Conservation (phyloP, 2,888 invertebrate species). For the Rhamphomyia laevipes region DNA sequence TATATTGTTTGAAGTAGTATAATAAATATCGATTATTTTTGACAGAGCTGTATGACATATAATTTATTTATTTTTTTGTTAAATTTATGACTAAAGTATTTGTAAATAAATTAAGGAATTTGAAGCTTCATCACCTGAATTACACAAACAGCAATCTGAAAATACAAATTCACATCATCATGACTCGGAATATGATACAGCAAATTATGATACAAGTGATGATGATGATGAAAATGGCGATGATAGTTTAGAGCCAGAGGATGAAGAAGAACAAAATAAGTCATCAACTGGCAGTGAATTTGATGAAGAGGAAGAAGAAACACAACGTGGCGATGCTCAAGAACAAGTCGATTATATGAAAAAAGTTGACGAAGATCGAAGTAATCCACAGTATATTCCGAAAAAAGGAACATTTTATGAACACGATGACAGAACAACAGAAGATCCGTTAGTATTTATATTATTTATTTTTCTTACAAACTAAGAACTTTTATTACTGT, state of each 20-base stretch:
- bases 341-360: constrained; percentile 48
- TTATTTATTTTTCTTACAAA: no score
- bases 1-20: no score
- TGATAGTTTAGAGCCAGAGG: constrained; percentile 3
- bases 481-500: neutral
- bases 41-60: no score
- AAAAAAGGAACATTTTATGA: constrained; percentile 94
- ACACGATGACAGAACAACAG: constrained; percentile 81
- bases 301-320: constrained; percentile 32
- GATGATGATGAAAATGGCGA: constrained; percentile 25
- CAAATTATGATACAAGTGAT: constrained; percentile 24
- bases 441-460: constrained; percentile 43
- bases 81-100: no score
- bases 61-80: no score
- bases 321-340: constrained; percentile 61
- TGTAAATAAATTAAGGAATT: no score
- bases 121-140: constrained; percentile 8
- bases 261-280: constrained; percentile 7
- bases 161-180: constrained; percentile 36
- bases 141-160: constrained; percentile 32
- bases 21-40: no score
- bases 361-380: constrained; percentile 83
- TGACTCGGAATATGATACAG: constrained; percentile 39
- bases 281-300: constrained; percentile 9
- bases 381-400: constrained; percentile 95